Evolutionary conservation across 1,140 invertebrate genomes (phyloP).

Genomic region (Pinna nobilis): DNA sequence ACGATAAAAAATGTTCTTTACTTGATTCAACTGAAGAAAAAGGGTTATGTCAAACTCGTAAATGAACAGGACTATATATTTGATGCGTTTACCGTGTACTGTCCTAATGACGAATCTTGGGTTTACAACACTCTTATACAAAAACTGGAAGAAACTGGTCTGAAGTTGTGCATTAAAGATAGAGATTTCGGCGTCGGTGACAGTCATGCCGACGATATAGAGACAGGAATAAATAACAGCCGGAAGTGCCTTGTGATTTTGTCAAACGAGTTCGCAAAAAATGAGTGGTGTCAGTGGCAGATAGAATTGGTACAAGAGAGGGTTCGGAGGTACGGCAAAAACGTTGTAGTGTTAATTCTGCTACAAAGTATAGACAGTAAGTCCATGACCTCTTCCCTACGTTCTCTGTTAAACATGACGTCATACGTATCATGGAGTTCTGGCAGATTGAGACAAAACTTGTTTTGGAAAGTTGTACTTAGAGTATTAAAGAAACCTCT

Average conservation of each 20-base stretch:
- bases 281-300: slow-evolving; percentile 29
- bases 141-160: neutral
- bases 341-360: neutral
- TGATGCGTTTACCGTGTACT: slow-evolving; percentile 28
- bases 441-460: neutral
- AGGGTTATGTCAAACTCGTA: slow-evolving; percentile 6
- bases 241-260: slow-evolving; percentile 12
- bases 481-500: slow-evolving; percentile 4
- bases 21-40: slow-evolving; percentile 3
- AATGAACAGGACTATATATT: slow-evolving; percentile 6
- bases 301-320: slow-evolving; percentile 9
- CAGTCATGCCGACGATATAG: neutral
- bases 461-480: slow-evolving; percentile 27
- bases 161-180: slow-evolving; percentile 7
- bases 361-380: slow-evolving; percentile 1
- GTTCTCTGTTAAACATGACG: neutral
- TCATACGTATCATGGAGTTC: neutral
- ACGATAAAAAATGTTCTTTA: slow-evolving; percentile 9
- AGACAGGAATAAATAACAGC: slow-evolving; percentile 1
- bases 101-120: slow-evolving; percentile 15
- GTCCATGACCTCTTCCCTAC: slow-evolving; percentile 7
- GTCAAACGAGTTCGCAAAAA: slow-evolving; percentile 27
- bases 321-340: neutral
- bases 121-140: slow-evolving; percentile 5
- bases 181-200: slow-evolving; percentile 26